Evolutionary conservation across 2,113 vertebrate species (phyloP).

Genomic region (Lethenteron reissneri): DNA sequence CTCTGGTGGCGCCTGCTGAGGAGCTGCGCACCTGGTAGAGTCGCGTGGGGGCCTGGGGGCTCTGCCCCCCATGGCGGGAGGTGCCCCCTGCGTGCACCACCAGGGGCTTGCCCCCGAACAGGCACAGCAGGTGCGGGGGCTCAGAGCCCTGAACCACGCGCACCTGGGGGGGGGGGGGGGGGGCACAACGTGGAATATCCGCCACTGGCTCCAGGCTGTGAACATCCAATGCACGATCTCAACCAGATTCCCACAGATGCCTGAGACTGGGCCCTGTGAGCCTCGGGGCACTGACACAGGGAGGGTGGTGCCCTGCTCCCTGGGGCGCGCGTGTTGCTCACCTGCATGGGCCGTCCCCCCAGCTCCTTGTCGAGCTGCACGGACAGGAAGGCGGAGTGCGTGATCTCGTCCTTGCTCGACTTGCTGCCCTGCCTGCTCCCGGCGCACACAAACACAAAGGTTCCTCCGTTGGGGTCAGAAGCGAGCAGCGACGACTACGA

Average conservation of each 20-base stretch:
- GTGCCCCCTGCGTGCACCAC: constrained; percentile 29
- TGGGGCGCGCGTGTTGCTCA: constrained; percentile 10
- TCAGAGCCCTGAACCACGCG: constrained; percentile 33
- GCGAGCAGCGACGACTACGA: no score
- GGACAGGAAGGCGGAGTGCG: constrained; percentile 59
- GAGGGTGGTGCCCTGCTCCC: no score
- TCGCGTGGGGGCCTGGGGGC: constrained; percentile 12
- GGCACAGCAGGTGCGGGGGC: constrained; percentile 28
- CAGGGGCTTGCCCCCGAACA: constrained; percentile 28
- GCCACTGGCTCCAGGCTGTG: no score
- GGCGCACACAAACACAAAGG: no score
- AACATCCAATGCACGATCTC: no score
- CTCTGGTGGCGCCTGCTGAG: constrained; percentile 20
- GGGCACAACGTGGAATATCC: no score
- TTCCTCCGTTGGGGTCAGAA: no score
- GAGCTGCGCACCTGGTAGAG: constrained; percentile 32
- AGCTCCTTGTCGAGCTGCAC: constrained; percentile 50
- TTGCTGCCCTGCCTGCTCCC: constrained; percentile 45
- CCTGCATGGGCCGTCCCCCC: constrained; percentile 50
- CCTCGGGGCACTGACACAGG: no score
- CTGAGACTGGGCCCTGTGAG: no score
- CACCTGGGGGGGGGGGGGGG: constrained; percentile 17
- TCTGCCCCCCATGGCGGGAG: constrained; percentile 18
- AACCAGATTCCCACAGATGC: no score
- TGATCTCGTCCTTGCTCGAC: constrained; percentile 45